Base-by-base conservation (phyloP, 2,797 vertebrate genomes). In the Takifugu rubripes region DNA sequence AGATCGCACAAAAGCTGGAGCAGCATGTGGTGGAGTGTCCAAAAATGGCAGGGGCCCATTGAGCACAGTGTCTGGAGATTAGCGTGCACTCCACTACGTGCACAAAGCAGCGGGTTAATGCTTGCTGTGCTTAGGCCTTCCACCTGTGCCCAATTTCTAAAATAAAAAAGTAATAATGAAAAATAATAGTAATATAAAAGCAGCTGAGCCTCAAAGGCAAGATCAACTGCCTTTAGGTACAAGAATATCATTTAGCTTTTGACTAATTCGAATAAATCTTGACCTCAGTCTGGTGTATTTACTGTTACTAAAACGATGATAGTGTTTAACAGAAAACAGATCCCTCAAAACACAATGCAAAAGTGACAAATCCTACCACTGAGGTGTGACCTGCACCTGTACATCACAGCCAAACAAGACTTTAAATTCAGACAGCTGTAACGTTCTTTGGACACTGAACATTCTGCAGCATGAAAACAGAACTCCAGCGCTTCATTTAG, bases 401-500 rank as follows among this genome's bases (percentile, higher is more conserved):
- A 42, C 3, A 59, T 47, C 9, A 11, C n/a, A 29, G 42, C 29
- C 26, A 25, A 56, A 54, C 24, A 24, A 49, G 26, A n/a, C 25
- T 54, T 45, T 57, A 10, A 33, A 21, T 21, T 21, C 21, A 21
- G 21, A 21, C 21, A 21, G 21, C 21, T 21, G 21, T 21, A 21
- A 21, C 21, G 21, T 21, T 21, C 21, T 21, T 21, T 21, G 21
- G 21, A 21, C 50, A 53, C 25, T 24, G 2, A 53, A 26, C 36
- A 57, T 31, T 72, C 56, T 55, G 8, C 14, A 48, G 2, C 17
- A 33, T 48, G 16, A 51, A 46, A 46, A 46, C 44, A 4, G 2
- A 46, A 46, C 29, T 49, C 12, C 14, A 44, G 25, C 11, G 36
- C 31, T 61, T 64, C 66, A 16, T 61, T 67, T n/a, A 49, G 3